Percentiles rank a stretch among this genome's conserved stretches.
phyloP scores from a whole-genome alignment of 1,140 invertebrate genomes.

The Venturia canescens region DNA sequence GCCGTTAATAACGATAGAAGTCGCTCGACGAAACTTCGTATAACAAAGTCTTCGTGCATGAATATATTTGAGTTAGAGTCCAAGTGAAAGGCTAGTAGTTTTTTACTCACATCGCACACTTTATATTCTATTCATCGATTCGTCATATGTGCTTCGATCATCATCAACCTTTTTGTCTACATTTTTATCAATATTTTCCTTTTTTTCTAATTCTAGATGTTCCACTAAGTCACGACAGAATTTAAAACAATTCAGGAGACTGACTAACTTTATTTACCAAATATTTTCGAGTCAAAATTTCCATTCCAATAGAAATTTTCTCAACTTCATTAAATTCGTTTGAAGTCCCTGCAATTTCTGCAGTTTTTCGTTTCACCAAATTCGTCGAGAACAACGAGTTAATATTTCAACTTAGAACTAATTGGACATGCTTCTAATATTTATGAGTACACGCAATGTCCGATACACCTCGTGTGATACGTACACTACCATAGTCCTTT shows the following conservation, averaged over 20 bases:
- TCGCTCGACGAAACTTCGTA: conserved; percentile 9
- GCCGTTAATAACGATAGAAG: conserved; percentile 25
- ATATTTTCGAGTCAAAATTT: not conserved
- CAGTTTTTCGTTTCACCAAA: not conserved
- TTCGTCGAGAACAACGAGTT: too few relatives aligned
- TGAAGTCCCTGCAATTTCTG: not conserved
- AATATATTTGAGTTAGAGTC: not conserved
- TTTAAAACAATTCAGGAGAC: too few relatives aligned
- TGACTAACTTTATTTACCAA: not conserved
- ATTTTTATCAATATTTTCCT: too few relatives aligned
- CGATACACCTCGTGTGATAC: conserved; percentile 15
- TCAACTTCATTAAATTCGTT: not conserved
- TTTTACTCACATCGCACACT: not conserved
- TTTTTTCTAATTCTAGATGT: too few relatives aligned
- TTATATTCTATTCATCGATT: not conserved
- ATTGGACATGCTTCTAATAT: too few relatives aligned
- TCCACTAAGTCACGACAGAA: too few relatives aligned
- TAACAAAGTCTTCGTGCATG: conserved; percentile 17
- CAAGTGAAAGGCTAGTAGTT: too few relatives aligned
- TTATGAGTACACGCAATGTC: not conserved
- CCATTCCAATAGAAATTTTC: not conserved
- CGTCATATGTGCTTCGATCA: not conserved
- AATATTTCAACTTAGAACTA: too few relatives aligned
- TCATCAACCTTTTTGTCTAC: too few relatives aligned
- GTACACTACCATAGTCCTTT: not conserved